phyloP scores from a whole-genome alignment of 2,113 vertebrate species.

The Shinisaurus crocodilurus region DNA sequence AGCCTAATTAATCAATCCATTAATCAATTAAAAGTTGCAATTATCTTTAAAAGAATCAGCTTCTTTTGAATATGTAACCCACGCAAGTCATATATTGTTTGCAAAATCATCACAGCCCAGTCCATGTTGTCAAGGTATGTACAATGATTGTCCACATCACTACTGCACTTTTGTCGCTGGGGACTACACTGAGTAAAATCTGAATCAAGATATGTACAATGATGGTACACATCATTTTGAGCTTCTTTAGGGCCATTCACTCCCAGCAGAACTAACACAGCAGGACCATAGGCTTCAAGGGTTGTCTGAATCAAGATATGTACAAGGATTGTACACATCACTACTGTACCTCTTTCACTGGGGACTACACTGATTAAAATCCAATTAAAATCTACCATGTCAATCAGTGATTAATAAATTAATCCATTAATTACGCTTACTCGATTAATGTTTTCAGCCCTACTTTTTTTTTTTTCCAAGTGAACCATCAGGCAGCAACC shows the following conservation, averaged over 20 bases:
- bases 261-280: no score
- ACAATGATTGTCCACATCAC: background rate
- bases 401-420: conserved; percentile 47
- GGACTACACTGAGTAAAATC: conserved; percentile 31
- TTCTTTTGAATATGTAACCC: background rate
- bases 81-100: background rate
- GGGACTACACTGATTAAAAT: conserved; percentile 35
- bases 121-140: background rate
- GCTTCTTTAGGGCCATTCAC: no score
- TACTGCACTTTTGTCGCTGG: conserved; percentile 2
- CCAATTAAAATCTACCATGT: conserved; percentile 43
- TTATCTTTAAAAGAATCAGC: background rate
- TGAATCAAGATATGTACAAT: no score
- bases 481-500: conserved; percentile 5
- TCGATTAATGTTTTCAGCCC: conserved; percentile 30
- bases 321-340: background rate
- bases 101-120: background rate
- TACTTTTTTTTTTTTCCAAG: conserved; percentile 18
- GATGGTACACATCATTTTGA: no score
- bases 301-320: conserved; percentile 4
- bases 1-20: conserved; percentile 10
- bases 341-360: conserved; percentile 3
- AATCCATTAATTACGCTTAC: conserved; percentile 39
- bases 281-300: no score
- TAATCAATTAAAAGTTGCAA: conserved; percentile 16